phyloP scores from a whole-genome alignment of 2,113 vertebrate genomes.

The Megaleporinus macrocephalus region DNA sequence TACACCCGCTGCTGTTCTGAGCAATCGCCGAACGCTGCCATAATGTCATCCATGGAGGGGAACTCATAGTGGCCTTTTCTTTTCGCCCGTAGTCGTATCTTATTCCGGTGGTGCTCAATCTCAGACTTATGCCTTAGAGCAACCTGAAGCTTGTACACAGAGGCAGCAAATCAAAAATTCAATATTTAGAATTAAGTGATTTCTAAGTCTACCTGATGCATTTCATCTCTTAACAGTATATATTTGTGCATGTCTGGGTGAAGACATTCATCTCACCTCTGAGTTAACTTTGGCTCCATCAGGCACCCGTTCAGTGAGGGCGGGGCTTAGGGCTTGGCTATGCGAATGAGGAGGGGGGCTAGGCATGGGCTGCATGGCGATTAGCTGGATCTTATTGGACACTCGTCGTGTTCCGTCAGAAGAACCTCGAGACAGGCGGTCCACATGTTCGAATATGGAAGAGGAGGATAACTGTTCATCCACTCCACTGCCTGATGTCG shows the following conservation, averaged over 20 bases:
- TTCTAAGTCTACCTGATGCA: neutral
- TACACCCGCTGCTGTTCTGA: conserved; percentile 91
- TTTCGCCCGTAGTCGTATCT: conserved; percentile 94
- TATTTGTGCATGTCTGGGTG: neutral
- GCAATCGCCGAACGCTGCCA: conserved; percentile 85
- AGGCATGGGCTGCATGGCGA: conserved; percentile 94
- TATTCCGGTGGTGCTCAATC: conserved; percentile 96
- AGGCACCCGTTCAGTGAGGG: conserved; percentile 81
- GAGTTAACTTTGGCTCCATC: conserved; percentile 88
- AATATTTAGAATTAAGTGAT: neutral
- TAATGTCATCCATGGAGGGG: conserved; percentile 92
- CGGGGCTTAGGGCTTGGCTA: conserved; percentile 66
- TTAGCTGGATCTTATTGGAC: conserved; percentile 93
- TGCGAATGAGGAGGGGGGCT: conserved; percentile 70
- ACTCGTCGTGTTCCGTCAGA: conserved; percentile 85
- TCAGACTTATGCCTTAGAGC: conserved; percentile 95
- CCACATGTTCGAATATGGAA: conserved; percentile 96
- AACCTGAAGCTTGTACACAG: conserved; percentile 82
- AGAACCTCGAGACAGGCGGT: conserved; percentile 86
- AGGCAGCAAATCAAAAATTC: neutral
- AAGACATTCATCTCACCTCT: conserved; percentile 77
- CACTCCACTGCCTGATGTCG: conserved; percentile 77
- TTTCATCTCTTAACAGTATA: neutral
- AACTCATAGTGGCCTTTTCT: conserved; percentile 96
- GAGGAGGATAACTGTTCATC: conserved; percentile 90